Evolutionary conservation across 2,888 invertebrate genomes (phyloP), one percentile per base, ranked within the genome.

Genomic region (Pachymerium ferrugineum): DNA sequence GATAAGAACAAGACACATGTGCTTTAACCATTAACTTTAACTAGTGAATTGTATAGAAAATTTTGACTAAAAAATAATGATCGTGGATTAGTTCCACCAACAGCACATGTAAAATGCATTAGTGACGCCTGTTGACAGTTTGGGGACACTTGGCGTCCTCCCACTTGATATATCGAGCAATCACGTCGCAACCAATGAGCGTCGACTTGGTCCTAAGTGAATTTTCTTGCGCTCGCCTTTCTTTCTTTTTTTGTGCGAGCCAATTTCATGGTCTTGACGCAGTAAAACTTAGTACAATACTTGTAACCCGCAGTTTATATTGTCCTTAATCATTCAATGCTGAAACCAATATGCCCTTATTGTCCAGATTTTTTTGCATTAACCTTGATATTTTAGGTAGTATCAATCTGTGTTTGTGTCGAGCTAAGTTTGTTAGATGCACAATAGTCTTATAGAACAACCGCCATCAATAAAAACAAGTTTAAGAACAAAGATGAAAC

Each of bases 51-150:
- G n/a, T n/a, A n/a, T n/a, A n/a, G n/a, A n/a, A n/a, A n/a, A n/a
- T n/a, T n/a, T n/a, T n/a, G n/a, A n/a, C n/a, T n/a, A 47, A 47
- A 54, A 54, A 28, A 54, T 25, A 54, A 22, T 22, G 25, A 54
- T 25, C 16, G 6, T 54, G 54, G 54, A 54, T 54, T 54, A 54
- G 54, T 54, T 54, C 54, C 54, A 54, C 54, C 28, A 54, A 54
- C 25, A 54, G 54, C 54, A 22, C 54, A 22, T 54, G 54, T 54
- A 54, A 54, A 54, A 54, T 54, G 54, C 54, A 54, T 54, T 54
- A 54, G 54, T 28, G 54, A 54, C 54, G 54, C 54, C 54, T 54
- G 54, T 54, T 54, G 54, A 54, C 54, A 25, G 54, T 54, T 47
- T 54, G 54, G 54, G 54, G 54, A 54, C 54, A 54, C 54, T 47